These are phyloP conservation scores for Trichacis sp. DNA, from an alignment of 2,888 invertebrate species.

Conservation along the genomic window DNA sequence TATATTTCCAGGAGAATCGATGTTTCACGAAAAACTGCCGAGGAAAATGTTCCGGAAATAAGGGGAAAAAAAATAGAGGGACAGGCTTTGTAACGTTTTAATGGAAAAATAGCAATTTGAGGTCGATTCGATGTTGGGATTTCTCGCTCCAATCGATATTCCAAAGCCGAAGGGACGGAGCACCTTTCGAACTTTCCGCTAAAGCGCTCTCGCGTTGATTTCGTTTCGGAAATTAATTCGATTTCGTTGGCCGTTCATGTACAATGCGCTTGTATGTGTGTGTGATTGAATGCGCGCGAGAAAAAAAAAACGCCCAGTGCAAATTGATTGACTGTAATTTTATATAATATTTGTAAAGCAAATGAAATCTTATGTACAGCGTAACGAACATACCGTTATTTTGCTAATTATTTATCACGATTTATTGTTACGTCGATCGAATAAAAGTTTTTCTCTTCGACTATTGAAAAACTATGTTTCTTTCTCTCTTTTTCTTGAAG, in stretches of 20 bases:
- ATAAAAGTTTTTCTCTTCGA: conserved; percentile 42
- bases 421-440: conserved; percentile 39
- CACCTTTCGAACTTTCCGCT: conserved; percentile 14
- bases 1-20: background rate
- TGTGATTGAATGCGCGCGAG: conserved; percentile 30
- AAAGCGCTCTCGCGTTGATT: conserved; percentile 19
- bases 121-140: conserved; percentile 16
- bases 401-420: conserved; percentile 45
- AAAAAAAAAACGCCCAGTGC: conserved; percentile 40
- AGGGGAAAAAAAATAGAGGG: background rate
- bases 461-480: conserved; percentile 15
- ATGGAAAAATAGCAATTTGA: conserved; percentile 11
- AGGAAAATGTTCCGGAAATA: background rate
- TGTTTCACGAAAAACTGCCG: background rate
- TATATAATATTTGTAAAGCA: conserved; percentile 68
- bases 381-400: conserved; percentile 62
- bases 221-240: conserved; percentile 39
- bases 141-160: conserved; percentile 22
- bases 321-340: conserved; percentile 64
- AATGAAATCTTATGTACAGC: conserved; percentile 66
- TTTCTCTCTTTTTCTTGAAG: background rate
- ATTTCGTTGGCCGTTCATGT: conserved; percentile 48
- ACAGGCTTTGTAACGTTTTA: conserved; percentile 4
- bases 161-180: conserved; percentile 10
- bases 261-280: conserved; percentile 42